Base-by-base conservation (phyloP, 2,113 vertebrate species). In the Hyperopisus bebe region DNA sequence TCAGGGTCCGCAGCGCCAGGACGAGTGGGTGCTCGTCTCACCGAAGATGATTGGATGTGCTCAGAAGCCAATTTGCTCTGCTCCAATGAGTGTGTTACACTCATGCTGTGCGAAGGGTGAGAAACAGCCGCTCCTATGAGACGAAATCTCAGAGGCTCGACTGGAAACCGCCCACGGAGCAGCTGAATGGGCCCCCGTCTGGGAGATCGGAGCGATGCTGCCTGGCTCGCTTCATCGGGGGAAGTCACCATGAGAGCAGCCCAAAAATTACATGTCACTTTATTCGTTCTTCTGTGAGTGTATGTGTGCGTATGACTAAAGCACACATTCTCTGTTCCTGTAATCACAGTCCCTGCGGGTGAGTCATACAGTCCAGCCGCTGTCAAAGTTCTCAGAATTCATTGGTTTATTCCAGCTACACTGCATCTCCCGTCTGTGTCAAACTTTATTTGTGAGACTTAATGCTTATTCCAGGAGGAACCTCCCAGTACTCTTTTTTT, bases 371-470 rank as follows among this genome's bases (percentile, higher is more conserved):
- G 47, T 89, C 66, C 24, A 77, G 48, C 27, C 74, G 17, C 42
- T 82, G 74, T 89, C 66, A 15, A 17, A 77, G 35, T 89, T 89
- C 89, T 82, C 55, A 90, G 53, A 90, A 86, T 66, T 35, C 42
- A 31, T 44, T 31, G 46, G 5, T 80, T 82, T 87, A 51, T 87
- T 87, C 42, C 50, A 90, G 89, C 83, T 70, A 39, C 55, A 15
- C 21, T 39, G 80, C 88, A 44, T 85, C 80, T 80, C 50, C 4
- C 24, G 8, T 53, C 50, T n/a, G 77, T 62, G 89, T 88, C 62
- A 82, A 53, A 62, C 82, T 89, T 86, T 55, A 66, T 89, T 89
- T 86, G 88, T 44, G 48, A 50, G 89, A 53, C 39, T 70, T 55
- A 53, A 46, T 80, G 66, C 48, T 82, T 89, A 89, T 82, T 82